A percentile compares a stretch with the other conserved stretches of the same genome.
These are phyloP conservation scores for Premnoplex brunnescens DNA, from an alignment of 2,797 vertebrate genomes.

Conservation along the genomic window DNA sequence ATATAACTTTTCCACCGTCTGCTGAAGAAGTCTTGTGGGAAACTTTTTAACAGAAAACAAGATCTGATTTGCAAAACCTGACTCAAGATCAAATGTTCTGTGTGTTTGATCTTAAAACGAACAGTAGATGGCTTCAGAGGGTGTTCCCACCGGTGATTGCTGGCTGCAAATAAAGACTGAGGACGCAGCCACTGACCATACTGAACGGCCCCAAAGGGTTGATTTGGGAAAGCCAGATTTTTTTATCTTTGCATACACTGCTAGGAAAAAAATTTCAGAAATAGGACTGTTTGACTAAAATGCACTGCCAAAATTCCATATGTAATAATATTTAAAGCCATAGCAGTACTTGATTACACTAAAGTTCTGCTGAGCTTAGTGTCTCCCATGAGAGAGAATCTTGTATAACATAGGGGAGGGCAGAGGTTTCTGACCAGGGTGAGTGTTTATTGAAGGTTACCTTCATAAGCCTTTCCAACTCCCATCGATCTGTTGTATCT, in stretches of 20 bases:
- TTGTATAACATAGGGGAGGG: background rate
- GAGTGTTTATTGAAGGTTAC: background rate
- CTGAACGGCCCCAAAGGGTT: background rate
- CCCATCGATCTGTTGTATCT: background rate
- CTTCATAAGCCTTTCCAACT: background rate
- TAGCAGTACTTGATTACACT: background rate
- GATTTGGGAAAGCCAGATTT: background rate
- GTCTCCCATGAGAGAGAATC: background rate
- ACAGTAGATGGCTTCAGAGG: slow-evolving; percentile 54
- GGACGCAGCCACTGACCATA: background rate
- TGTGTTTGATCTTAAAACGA: slow-evolving; percentile 22
- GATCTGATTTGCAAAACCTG: slow-evolving; percentile 47
- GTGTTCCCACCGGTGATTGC: background rate
- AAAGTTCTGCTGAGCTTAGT: background rate
- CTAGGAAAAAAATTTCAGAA: background rate
- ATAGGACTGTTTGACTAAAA: background rate
- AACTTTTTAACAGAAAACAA: slow-evolving; percentile 51
- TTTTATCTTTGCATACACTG: background rate
- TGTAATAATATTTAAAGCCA: background rate
- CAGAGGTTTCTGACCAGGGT: background rate
- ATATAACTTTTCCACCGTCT: slow-evolving; percentile 66
- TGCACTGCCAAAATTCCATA: background rate
- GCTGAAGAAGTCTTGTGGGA: slow-evolving; percentile 56
- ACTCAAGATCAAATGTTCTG: slow-evolving; percentile 1
- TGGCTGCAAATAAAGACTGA: background rate